A percentile compares a stretch with the other conserved stretches of the same genome.
Evolutionary conservation across 23 tunicate genomes (phyloP).

Genomic region (Ciona savignyi): DNA sequence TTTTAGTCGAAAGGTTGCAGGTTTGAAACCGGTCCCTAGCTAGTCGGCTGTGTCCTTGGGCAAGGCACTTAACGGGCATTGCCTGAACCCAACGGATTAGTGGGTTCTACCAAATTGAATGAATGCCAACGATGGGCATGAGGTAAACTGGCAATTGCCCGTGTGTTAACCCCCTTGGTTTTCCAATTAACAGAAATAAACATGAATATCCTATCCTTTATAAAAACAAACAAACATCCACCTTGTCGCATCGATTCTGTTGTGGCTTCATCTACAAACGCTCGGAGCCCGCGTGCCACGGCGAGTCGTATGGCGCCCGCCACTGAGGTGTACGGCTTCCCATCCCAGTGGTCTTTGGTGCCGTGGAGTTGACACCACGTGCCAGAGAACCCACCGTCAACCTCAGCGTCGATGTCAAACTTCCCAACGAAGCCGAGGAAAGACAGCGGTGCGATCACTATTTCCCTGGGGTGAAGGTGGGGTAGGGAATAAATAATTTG

Average conservation of each 20-base stretch:
- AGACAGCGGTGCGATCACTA: constrained; percentile 46
- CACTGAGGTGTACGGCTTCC: constrained; percentile 22
- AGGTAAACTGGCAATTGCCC: too few relatives aligned
- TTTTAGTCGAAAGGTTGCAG: too few relatives aligned
- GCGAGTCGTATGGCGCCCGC: constrained; percentile 71
- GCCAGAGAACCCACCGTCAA: constrained; percentile 44
- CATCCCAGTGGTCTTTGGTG: neutral
- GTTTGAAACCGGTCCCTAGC: too few relatives aligned
- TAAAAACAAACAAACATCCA: constrained; percentile 4
- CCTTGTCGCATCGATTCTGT: constrained; percentile 61
- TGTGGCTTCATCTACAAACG: constrained; percentile 33
- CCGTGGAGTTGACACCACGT: constrained; percentile 28
- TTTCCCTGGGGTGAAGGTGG: constrained; percentile 59
- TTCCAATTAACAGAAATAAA: too few relatives aligned
- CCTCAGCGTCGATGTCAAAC: constrained; percentile 62
- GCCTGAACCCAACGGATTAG: too few relatives aligned
- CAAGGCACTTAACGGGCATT: too few relatives aligned
- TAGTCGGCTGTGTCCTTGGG: too few relatives aligned
- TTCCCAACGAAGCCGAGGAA: constrained; percentile 26
- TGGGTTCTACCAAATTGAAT: too few relatives aligned
- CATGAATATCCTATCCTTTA: too few relatives aligned
- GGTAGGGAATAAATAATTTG: too few relatives aligned
- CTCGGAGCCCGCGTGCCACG: constrained; percentile 34
- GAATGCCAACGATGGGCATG: too few relatives aligned
- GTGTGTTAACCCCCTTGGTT: too few relatives aligned